Conservation (phyloP, 1,140 invertebrate genomes). For the Drosophila elegans region DNA sequence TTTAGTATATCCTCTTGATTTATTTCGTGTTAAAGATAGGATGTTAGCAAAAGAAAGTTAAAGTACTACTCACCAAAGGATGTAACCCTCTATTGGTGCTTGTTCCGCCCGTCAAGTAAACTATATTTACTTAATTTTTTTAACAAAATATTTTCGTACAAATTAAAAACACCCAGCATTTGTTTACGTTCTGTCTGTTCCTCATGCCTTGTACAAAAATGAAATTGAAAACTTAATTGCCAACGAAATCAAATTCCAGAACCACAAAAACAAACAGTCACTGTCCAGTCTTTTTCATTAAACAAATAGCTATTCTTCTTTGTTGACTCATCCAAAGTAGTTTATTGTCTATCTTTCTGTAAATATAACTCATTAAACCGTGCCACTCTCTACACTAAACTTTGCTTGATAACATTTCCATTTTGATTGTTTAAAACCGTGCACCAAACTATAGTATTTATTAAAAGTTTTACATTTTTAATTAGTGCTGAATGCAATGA, state of each 20-base stretch:
- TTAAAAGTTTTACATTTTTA: slow-evolving; percentile 1
- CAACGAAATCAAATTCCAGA: slow-evolving; percentile 16
- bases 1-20: not conserved
- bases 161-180: slow-evolving; percentile 34
- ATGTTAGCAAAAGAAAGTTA: not conserved
- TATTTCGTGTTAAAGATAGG: not conserved
- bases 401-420: slow-evolving; percentile 18
- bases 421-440: slow-evolving; percentile 13
- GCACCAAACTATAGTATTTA: slow-evolving; percentile 3
- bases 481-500: slow-evolving; percentile 78
- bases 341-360: slow-evolving; percentile 26
- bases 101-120: slow-evolving; percentile 84
- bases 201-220: slow-evolving; percentile 38
- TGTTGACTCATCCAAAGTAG: slow-evolving; percentile 23
- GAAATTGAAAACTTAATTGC: slow-evolving; percentile 16
- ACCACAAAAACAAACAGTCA: slow-evolving; percentile 42
- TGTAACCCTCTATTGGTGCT: slow-evolving; percentile 85
- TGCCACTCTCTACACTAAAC: slow-evolving; percentile 9
- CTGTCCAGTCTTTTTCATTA: slow-evolving; percentile 27
- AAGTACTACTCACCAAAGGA: slow-evolving; percentile 64
- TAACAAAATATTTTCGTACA: slow-evolving; percentile 17
- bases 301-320: slow-evolving; percentile 16
- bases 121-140: slow-evolving; percentile 27
- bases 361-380: slow-evolving; percentile 35
- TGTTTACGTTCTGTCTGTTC: slow-evolving; percentile 67